phyloP scores from a whole-genome alignment of 1,140 invertebrate genomes.

The Hyphantria cunea region DNA sequence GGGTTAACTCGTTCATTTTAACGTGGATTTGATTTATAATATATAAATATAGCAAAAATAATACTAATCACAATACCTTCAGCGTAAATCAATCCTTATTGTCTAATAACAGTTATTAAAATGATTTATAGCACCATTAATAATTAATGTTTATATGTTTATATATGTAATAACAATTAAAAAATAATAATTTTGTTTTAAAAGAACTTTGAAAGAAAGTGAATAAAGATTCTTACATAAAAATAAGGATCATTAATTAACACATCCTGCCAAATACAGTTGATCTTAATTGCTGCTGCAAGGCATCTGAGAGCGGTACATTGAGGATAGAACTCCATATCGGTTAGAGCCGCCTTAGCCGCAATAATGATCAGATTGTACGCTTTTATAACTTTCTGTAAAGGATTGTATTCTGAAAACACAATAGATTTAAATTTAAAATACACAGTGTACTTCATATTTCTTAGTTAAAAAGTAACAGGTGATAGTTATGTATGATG shows the following conservation, averaged over 20 bases:
- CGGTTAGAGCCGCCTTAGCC: conserved; percentile 82
- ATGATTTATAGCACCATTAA: too few relatives aligned
- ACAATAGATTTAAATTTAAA: too few relatives aligned
- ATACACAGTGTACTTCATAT: too few relatives aligned
- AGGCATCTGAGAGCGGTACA: conserved; percentile 86
- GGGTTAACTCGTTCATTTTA: background rate
- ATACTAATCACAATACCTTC: background rate
- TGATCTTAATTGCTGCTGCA: conserved; percentile 83
- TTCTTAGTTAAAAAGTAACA: too few relatives aligned
- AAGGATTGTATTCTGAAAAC: conserved; percentile 86
- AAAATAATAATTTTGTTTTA: too few relatives aligned
- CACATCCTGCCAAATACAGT: conserved; percentile 84
- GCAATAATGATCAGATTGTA: conserved; percentile 83
- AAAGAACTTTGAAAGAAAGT: conserved; percentile 1
- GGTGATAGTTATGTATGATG: too few relatives aligned
- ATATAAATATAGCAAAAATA: background rate
- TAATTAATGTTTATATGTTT: too few relatives aligned
- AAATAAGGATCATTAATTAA: conserved; percentile 76
- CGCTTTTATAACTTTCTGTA: conserved; percentile 85
- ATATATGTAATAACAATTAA: too few relatives aligned
- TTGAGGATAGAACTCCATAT: conserved; percentile 85
- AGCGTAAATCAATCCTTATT: too few relatives aligned
- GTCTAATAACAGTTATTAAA: too few relatives aligned
- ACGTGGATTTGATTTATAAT: background rate
- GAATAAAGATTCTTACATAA: conserved; percentile 74